These are phyloP conservation scores for Sandelia bainsii DNA, from an alignment of 2,797 vertebrate species.

Conservation along the genomic window DNA sequence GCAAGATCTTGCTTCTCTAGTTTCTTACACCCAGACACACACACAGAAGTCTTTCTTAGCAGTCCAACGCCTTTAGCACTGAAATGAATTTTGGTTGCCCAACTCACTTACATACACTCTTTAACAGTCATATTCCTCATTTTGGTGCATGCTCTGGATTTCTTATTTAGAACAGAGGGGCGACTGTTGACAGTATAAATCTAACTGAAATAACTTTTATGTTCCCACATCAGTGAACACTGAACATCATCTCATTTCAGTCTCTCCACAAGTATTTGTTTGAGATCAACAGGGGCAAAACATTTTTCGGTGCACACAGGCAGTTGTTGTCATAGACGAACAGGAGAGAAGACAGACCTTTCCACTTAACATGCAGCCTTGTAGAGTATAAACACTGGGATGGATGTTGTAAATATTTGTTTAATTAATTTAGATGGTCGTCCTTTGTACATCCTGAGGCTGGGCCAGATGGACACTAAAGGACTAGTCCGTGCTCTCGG, in stretches of 20 bases:
- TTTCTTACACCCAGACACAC: constrained; percentile 34
- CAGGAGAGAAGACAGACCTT: neutral
- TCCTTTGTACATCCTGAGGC: constrained; percentile 93
- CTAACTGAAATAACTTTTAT: constrained; percentile 14
- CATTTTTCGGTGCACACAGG: constrained; percentile 16
- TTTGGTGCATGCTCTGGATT: constrained; percentile 3
- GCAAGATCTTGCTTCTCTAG: constrained; percentile 12
- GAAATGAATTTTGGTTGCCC: constrained; percentile 26
- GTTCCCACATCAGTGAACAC: constrained; percentile 6
- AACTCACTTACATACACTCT: neutral
- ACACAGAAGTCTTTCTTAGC: constrained; percentile 4
- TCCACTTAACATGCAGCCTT: constrained; percentile 18
- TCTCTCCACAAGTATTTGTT: constrained; percentile 5
- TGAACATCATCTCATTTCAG: constrained; percentile 9
- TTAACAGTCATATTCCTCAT: neutral
- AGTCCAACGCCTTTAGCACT: constrained; percentile 21
- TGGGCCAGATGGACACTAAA: constrained; percentile 99
- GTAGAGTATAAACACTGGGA: constrained; percentile 35
- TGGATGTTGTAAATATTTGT: constrained; percentile 38
- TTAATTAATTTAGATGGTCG: constrained; percentile 88
- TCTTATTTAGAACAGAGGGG: constrained; percentile 17
- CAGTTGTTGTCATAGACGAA: neutral
- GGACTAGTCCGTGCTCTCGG: constrained; percentile 96
- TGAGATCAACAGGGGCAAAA: neutral
- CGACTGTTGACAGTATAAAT: constrained; percentile 9